phyloP scores from a whole-genome alignment of 2,797 vertebrate species.

The Cynopterus sphinx region DNA sequence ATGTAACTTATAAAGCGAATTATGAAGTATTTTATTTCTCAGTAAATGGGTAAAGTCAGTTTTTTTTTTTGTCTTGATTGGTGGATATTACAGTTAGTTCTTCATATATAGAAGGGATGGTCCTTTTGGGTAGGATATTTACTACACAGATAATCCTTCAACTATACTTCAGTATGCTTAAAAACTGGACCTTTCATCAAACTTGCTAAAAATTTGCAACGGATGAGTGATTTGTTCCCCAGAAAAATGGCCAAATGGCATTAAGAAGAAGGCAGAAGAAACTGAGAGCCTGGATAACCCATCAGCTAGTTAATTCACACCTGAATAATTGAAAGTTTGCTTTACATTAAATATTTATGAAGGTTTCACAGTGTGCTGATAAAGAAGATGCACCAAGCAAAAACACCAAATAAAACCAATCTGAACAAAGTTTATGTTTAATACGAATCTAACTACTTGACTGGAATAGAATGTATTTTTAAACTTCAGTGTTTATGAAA shows the following conservation, averaged over 20 bases:
- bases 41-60: background rate
- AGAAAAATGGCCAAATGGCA: constrained; percentile 47
- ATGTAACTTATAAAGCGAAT: background rate
- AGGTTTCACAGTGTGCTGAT: background rate
- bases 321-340: constrained; percentile 64
- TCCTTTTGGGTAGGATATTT: background rate
- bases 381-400: constrained; percentile 31
- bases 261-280: constrained; percentile 23
- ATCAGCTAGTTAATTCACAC: constrained; percentile 57
- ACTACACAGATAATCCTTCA: background rate
- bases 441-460: background rate
- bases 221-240: constrained; percentile 21
- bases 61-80: background rate
- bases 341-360: constrained; percentile 65
- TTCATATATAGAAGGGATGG: background rate
- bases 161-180: constrained; percentile 25
- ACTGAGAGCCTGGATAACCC: background rate
- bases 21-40: constrained; percentile 34
- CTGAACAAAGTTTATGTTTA: background rate
- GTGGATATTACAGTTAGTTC: background rate
- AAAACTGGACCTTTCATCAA: background rate
- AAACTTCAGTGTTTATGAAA: background rate
- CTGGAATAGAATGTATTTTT: background rate
- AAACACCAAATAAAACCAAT: constrained; percentile 47
- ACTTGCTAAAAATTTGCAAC: constrained; percentile 47